These are phyloP conservation scores for Monarcha castaneiventris DNA, from an alignment of 2,113 vertebrate species.

Conservation along the genomic window DNA sequence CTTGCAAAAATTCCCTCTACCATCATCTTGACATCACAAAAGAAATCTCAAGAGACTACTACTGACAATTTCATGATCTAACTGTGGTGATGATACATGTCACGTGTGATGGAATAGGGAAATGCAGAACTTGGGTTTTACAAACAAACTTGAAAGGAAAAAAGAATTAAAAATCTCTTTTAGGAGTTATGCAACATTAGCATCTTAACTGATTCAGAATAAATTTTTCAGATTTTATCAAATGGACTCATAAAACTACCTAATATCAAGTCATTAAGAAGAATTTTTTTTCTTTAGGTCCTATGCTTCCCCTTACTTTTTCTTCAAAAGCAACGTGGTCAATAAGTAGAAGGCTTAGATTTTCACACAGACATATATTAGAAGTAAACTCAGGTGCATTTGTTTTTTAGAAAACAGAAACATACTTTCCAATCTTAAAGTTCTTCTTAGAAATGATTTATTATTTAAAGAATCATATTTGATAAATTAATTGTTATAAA, in stretches of 20 bases:
- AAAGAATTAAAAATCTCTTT: not conserved
- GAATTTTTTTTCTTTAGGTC: not conserved
- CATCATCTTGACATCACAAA: constrained; percentile 27
- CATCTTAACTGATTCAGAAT: not conserved
- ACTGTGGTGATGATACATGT: not conserved
- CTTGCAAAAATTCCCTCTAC: constrained; percentile 9
- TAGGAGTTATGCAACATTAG: not conserved
- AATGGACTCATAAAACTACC: not conserved
- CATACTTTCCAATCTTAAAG: not conserved
- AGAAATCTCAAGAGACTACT: not conserved
- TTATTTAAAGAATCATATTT: not conserved
- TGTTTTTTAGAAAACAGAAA: not conserved
- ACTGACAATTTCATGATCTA: constrained; percentile 49
- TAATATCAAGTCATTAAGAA: not conserved
- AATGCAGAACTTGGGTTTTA: constrained; percentile 21
- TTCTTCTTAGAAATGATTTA: not conserved
- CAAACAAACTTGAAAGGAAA: not conserved
- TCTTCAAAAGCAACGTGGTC: not conserved
- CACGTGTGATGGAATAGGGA: not conserved
- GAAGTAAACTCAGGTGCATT: not conserved
- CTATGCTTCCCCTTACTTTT: not conserved
- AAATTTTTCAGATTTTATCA: not conserved
- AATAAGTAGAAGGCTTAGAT: not conserved
- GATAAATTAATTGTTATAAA: not conserved
- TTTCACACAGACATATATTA: not conserved